These are phyloP conservation scores for Mastomys natalensis DNA, from an alignment of 2,113 vertebrate genomes.

Conservation along the genomic window DNA sequence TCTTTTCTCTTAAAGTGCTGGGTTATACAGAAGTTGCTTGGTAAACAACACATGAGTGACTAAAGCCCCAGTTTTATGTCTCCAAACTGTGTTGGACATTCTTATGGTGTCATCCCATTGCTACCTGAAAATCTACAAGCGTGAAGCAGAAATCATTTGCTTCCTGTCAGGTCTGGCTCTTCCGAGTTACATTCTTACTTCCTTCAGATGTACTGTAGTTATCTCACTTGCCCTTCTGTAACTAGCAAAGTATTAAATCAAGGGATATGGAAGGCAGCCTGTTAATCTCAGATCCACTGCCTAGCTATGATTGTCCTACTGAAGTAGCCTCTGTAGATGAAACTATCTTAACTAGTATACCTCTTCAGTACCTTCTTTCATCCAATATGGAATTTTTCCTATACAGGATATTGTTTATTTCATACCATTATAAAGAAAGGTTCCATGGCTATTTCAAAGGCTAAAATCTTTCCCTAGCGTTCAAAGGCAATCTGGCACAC, in stretches of 20 bases:
- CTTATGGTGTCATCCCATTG: not conserved
- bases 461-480: constrained; percentile 9
- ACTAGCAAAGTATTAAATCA: constrained; percentile 38
- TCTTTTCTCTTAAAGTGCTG: constrained; percentile 29
- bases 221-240: constrained; percentile 7
- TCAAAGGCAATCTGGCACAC: not conserved
- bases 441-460: constrained; percentile 8
- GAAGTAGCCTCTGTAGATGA: constrained; percentile 30
- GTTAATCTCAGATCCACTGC: not conserved
- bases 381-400: not conserved
- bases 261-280: constrained; percentile 1
- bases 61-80: not conserved
- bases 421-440: constrained; percentile 37
- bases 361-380: not conserved
- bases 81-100: not conserved
- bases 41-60: not conserved
- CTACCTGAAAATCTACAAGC: constrained; percentile 10
- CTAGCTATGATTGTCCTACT: not conserved
- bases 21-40: constrained; percentile 1
- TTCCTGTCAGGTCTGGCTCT: constrained; percentile 16
- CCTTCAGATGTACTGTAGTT: constrained; percentile 30
- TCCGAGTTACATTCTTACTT: constrained; percentile 13
- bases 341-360: constrained; percentile 12
- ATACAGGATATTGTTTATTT: constrained; percentile 10
- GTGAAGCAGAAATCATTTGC: constrained; percentile 18